phyloP scores from a whole-genome alignment of 2,888 invertebrate species.

The Pseudeuparius sepicola region DNA sequence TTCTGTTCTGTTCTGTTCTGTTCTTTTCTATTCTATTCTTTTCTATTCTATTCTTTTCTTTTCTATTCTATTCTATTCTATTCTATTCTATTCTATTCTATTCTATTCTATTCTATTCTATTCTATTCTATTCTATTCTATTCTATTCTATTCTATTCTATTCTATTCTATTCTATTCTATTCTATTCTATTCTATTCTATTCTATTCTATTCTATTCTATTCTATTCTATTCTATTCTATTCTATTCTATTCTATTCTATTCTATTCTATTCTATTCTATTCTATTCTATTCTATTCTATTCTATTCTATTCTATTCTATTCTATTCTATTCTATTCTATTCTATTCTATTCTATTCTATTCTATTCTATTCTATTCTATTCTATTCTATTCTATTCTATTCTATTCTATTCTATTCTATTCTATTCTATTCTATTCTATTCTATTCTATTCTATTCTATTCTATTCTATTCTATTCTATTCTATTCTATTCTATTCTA shows the following conservation, averaged over 20 bases:
- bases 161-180: conserved; percentile 5
- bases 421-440: conserved; percentile 6
- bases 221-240: background rate
- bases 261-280: background rate
- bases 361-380: conserved; percentile 3
- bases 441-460: conserved; percentile 8
- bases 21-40: conserved; percentile 5
- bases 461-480: conserved; percentile 4
- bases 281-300: background rate
- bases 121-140: background rate
- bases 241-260: background rate
- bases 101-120: conserved; percentile 1
- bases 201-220: background rate
- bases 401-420: conserved; percentile 3
- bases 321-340: conserved; percentile 4
- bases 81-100: background rate
- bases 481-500: conserved; percentile 6
- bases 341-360: conserved; percentile 3
- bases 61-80: conserved; percentile 4
- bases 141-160: background rate
- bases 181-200: conserved; percentile 3
- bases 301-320: background rate
- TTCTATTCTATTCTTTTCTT: conserved; percentile 5
- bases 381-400: conserved; percentile 5
- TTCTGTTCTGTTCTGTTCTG: conserved; percentile 6